Percentiles rank a stretch among this genome's conserved stretches.
These are phyloP conservation scores for Equus przewalskii DNA, from an alignment of 2,113 vertebrate species.

Conservation along the genomic window DNA sequence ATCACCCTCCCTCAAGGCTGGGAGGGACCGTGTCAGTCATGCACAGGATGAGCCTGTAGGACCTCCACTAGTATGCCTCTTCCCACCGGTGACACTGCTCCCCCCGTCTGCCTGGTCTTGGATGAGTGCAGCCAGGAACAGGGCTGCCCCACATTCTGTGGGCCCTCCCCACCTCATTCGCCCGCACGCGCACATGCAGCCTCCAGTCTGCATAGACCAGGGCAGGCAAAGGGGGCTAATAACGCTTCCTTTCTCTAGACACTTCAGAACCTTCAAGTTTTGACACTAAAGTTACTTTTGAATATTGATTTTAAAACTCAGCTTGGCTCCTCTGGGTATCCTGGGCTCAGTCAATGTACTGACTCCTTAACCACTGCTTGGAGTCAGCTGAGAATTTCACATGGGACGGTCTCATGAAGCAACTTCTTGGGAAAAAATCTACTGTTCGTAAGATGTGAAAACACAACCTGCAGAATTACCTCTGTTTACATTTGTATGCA, in stretches of 20 bases:
- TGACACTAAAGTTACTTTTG: background rate
- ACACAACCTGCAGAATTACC: background rate
- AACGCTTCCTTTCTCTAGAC: background rate
- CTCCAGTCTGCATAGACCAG: background rate
- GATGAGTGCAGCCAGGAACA: background rate
- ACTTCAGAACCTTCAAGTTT: background rate
- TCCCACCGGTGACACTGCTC: fast-evolving
- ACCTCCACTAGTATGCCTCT: background rate
- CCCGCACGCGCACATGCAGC: no score
- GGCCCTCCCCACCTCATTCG: background rate
- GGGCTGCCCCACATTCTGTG: background rate
- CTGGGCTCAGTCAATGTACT: background rate
- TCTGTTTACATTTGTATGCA: background rate
- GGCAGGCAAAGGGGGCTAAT: background rate
- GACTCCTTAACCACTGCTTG: background rate
- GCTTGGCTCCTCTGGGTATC: background rate
- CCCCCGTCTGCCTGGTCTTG: no score
- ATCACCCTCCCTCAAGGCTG: background rate
- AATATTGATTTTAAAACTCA: background rate
- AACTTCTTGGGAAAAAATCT: constrained; percentile 20
- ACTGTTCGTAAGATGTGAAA: background rate
- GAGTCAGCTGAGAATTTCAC: background rate
- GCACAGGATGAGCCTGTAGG: background rate
- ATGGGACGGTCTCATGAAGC: background rate
- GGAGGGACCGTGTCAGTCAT: background rate